These are phyloP conservation scores for Caiman crocodilus DNA, from an alignment of 2,797 vertebrate species.

Conservation along the genomic window DNA sequence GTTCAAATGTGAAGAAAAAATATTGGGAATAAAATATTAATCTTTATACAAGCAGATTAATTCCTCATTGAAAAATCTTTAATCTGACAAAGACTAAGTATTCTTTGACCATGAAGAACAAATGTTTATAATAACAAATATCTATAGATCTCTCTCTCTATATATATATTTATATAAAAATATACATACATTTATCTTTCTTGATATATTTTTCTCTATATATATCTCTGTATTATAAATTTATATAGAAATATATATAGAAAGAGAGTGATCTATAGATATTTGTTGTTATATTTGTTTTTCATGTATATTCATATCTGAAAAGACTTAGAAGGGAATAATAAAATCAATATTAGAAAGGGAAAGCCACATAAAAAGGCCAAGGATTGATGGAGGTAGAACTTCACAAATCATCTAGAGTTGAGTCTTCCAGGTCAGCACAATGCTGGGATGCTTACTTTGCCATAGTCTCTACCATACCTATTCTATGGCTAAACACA, in stretches of 20 bases:
- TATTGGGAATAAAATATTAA: neutral
- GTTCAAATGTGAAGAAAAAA: neutral
- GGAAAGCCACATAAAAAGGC: neutral
- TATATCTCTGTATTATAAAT: no score
- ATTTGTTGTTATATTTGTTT: no score
- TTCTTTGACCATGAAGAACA: neutral
- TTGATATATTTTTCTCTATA: no score
- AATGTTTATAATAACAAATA: neutral
- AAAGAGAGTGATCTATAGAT: no score
- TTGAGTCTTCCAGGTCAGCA: neutral
- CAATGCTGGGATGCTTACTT: neutral
- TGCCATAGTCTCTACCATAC: neutral
- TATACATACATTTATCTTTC: no score
- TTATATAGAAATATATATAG: neutral
- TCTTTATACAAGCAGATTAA: neutral
- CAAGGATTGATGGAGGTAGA: neutral
- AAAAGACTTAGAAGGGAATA: neutral
- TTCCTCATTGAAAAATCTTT: neutral
- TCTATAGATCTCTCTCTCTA: no score
- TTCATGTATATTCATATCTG: neutral
- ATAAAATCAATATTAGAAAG: neutral
- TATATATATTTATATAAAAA: no score
- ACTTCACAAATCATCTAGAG: neutral
- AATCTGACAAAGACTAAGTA: neutral
- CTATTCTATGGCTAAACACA: neutral